Percentiles rank a stretch among this genome's conserved stretches.
These are phyloP conservation scores for Linyphia triangularis DNA, from an alignment of 2,888 invertebrate species.

Conservation along the genomic window DNA sequence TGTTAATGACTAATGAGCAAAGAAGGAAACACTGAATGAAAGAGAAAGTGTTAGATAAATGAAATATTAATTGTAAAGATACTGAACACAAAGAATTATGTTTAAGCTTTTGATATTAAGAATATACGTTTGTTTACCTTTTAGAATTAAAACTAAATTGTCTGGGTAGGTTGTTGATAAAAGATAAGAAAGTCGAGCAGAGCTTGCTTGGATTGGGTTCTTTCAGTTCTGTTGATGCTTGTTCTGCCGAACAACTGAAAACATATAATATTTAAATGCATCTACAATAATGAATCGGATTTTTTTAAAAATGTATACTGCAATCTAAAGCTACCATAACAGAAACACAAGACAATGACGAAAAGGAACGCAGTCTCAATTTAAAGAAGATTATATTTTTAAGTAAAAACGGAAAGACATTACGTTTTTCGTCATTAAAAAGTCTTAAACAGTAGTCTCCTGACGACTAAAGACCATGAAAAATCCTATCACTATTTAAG, in stretches of 20 bases:
- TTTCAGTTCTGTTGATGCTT: slow-evolving; percentile 26
- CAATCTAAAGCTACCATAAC: neutral
- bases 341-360: slow-evolving; percentile 10
- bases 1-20: neutral
- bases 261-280: slow-evolving; percentile 13
- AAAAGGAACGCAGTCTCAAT: neutral
- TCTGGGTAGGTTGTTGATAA: slow-evolving; percentile 40
- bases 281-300: neutral
- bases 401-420: neutral
- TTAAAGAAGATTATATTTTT: neutral
- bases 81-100: neutral
- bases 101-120: slow-evolving; percentile 1
- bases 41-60: neutral
- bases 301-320: slow-evolving; percentile 5
- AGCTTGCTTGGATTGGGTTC: slow-evolving; percentile 17
- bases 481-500: neutral
- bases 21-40: neutral
- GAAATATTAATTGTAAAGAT: neutral
- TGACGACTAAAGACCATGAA: neutral
- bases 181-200: slow-evolving; percentile 30
- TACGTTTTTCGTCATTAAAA: slow-evolving; percentile 22
- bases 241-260: slow-evolving; percentile 42
- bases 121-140: slow-evolving; percentile 33
- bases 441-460: neutral
- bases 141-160: slow-evolving; percentile 37